Conservation (phyloP, 1,140 invertebrate genomes). For the Aleiodes sp. region DNA sequence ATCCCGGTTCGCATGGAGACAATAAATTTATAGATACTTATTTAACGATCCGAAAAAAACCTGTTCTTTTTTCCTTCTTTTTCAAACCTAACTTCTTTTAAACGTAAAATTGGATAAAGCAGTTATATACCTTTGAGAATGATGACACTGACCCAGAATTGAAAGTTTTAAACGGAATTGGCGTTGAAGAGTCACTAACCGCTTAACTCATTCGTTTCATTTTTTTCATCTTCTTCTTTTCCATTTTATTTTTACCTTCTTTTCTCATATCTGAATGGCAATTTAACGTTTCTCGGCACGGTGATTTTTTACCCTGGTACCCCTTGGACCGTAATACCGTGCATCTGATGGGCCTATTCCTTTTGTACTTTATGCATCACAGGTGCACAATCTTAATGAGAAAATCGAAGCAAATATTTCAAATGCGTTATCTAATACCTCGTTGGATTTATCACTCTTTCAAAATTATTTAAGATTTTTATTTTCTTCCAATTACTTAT, state of each 20-base stretch:
- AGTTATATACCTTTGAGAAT: constrained; percentile 35
- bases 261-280: constrained; percentile 52
- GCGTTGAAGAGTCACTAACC: constrained; percentile 57
- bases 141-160: constrained; percentile 57
- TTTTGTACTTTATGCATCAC: constrained; percentile 16
- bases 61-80: constrained; percentile 25
- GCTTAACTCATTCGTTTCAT: constrained; percentile 56
- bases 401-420: constrained; percentile 10
- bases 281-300: constrained; percentile 54
- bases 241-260: constrained; percentile 37
- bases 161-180: constrained; percentile 32
- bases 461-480: neutral
- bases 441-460: neutral
- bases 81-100: neutral
- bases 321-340: constrained; percentile 46
- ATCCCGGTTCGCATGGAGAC: constrained; percentile 21
- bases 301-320: constrained; percentile 38
- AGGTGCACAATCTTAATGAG: constrained; percentile 12
- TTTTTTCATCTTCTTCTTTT: neutral
- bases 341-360: constrained; percentile 12
- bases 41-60: constrained; percentile 19
- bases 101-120: constrained; percentile 8
- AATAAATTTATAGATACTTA: constrained; percentile 9
- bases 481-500: too few species aligned
- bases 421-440: neutral